Conservation (phyloP, 2,797 vertebrate genomes). For the Enteromius viviparus region DNA sequence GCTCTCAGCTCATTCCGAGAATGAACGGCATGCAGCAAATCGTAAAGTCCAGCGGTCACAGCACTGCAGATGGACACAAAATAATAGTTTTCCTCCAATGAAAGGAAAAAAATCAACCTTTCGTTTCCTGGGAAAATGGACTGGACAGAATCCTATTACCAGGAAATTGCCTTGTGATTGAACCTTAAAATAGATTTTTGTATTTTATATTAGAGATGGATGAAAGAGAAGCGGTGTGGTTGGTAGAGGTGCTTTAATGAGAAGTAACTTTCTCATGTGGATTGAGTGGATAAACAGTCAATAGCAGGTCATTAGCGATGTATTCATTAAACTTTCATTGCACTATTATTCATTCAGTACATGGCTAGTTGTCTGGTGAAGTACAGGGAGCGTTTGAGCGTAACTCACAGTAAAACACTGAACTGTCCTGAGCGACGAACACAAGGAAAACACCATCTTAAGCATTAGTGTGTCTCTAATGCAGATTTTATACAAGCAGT, state of each 20-base stretch:
- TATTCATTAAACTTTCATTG: conserved; percentile 24
- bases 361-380: background rate
- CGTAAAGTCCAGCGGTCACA: background rate
- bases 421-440: background rate
- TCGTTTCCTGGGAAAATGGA: conserved; percentile 23
- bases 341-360: background rate
- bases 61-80: conserved; percentile 14
- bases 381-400: background rate
- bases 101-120: conserved; percentile 36
- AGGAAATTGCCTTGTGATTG: conserved; percentile 31
- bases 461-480: background rate
- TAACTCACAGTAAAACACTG: background rate
- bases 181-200: conserved; percentile 40
- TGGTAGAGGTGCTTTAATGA: conserved; percentile 9
- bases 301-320: conserved; percentile 1
- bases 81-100: conserved; percentile 26
- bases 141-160: conserved; percentile 29
- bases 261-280: conserved; percentile 7
- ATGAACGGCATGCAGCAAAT: background rate
- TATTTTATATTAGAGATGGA: conserved; percentile 3
- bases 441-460: background rate
- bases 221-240: background rate
- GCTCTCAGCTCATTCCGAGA: no score
- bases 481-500: no score
- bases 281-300: conserved; percentile 8